These are phyloP conservation scores for Nyctereutes procyonoides DNA, from an alignment of 2,113 vertebrate species.

Conservation along the genomic window DNA sequence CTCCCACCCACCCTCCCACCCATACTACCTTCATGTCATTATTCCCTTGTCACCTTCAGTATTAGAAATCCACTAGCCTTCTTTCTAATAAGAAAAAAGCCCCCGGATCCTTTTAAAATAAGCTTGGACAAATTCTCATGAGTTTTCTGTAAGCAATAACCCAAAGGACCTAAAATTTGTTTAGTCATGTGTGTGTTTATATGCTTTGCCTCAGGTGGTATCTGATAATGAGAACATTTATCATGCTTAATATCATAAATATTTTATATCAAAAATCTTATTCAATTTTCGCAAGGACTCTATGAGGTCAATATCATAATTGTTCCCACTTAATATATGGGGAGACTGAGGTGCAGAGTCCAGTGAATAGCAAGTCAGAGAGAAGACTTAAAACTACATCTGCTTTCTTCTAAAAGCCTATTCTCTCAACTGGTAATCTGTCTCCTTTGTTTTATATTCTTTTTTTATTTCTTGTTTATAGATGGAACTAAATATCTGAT, in stretches of 20 bases:
- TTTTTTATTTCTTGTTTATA: not conserved
- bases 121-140: not conserved
- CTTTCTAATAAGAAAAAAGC: not conserved
- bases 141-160: not conserved
- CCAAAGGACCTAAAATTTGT: constrained; percentile 1
- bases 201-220: not conserved
- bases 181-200: not conserved
- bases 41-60: not conserved
- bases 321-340: not conserved
- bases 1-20: too few species aligned
- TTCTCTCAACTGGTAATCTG: not conserved
- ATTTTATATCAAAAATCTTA: not conserved
- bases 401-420: not conserved
- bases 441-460: not conserved
- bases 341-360: not conserved
- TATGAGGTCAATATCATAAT: not conserved
- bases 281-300: not conserved
- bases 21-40: not conserved
- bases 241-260: not conserved
- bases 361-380: not conserved
- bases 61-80: not conserved
- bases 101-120: not conserved
- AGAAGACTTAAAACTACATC: not conserved
- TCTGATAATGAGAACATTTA: not conserved
- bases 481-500: not conserved